Percentiles rank a stretch among this genome's conserved stretches.
phyloP scores from a whole-genome alignment of 2,113 vertebrate genomes.

The Plecturocebus donacophilus region DNA sequence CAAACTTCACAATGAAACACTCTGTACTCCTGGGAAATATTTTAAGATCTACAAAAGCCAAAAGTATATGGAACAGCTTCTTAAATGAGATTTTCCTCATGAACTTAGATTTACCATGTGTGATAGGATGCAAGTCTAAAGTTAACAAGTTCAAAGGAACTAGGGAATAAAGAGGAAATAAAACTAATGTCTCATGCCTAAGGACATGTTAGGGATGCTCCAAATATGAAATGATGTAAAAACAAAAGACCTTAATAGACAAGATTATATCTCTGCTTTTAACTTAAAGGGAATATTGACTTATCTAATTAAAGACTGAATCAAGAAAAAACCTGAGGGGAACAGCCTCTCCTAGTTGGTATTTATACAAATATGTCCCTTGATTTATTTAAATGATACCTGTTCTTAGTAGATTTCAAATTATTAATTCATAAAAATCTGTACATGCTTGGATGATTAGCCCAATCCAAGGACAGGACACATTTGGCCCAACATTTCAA shows the following conservation, averaged over 20 bases:
- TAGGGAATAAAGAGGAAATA: neutral
- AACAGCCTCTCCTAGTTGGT: neutral
- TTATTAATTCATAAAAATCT: neutral
- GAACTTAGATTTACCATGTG: neutral
- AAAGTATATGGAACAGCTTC: neutral
- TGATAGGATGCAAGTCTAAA: neutral
- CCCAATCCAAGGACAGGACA: neutral
- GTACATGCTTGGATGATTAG: neutral
- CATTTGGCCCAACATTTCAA: neutral
- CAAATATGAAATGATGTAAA: neutral
- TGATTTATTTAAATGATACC: neutral
- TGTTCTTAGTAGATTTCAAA: neutral
- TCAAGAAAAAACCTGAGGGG: neutral
- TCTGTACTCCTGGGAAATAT: neutral
- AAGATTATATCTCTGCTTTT: neutral
- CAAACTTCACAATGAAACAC: neutral
- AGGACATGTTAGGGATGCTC: neutral
- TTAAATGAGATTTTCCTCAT: neutral
- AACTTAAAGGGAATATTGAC: neutral
- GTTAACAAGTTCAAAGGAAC: neutral
- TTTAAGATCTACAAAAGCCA: neutral
- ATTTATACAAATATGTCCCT: neutral
- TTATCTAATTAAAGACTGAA: neutral
- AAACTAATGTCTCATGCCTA: neutral
- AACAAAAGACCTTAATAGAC: neutral